Evolutionary conservation across 1,140 invertebrate genomes (phyloP).

Genomic region (Acromyrmex heyeri): DNA sequence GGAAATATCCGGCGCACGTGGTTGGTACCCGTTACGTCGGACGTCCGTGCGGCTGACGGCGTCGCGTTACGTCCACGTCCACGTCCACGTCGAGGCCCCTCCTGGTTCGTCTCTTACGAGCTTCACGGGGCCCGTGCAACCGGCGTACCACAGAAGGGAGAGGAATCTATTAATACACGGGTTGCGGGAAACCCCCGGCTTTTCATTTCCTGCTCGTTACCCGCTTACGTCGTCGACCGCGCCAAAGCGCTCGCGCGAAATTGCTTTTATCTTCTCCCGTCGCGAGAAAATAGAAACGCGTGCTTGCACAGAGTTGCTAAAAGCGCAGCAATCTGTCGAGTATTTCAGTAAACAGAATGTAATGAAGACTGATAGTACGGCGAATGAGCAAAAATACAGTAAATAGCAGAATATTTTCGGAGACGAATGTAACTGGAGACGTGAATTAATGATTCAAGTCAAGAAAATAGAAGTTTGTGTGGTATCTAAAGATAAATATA

Average conservation of each 20-base stretch:
- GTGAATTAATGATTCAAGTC: background rate
- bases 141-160: background rate
- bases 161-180: slow-evolving; percentile 59
- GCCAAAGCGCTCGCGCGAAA: slow-evolving; percentile 2
- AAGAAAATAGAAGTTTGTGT: background rate
- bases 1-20: slow-evolving; percentile 70
- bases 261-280: slow-evolving; percentile 25
- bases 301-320: background rate
- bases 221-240: slow-evolving; percentile 13
- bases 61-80: slow-evolving; percentile 14
- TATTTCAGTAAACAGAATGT: background rate
- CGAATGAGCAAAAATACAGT: background rate
- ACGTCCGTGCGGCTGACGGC: slow-evolving; percentile 22
- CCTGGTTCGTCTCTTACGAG: background rate
- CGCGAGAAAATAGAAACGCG: slow-evolving; percentile 8
- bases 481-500: background rate
- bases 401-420: background rate
- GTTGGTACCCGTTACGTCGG: slow-evolving; percentile 46
- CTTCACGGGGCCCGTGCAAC: slow-evolving; percentile 2
- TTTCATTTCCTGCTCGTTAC: slow-evolving; percentile 56
- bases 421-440: background rate
- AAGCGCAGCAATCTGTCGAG: background rate
- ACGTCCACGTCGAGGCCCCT: background rate
- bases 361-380: background rate
- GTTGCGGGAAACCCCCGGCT: slow-evolving; percentile 36